A percentile compares a stretch with the other conserved stretches of the same genome.
phyloP scores from a whole-genome alignment of 2,113 vertebrate species.

The Polyodon spathula region DNA sequence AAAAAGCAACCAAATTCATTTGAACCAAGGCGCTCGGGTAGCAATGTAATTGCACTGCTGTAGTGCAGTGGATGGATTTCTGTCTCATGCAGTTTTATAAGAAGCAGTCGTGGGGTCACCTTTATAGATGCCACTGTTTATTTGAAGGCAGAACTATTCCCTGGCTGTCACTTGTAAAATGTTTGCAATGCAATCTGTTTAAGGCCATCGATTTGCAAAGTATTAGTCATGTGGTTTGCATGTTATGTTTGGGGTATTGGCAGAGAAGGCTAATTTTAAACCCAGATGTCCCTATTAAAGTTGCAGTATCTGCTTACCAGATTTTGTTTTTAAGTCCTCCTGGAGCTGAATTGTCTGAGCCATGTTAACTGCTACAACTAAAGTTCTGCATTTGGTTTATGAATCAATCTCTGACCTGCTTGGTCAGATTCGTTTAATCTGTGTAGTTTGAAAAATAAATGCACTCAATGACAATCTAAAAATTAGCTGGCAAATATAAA shows the following conservation, averaged over 20 bases:
- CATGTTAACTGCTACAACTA: constrained; percentile 56
- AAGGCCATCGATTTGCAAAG: constrained; percentile 59
- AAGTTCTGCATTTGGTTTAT: constrained; percentile 40
- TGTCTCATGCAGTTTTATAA: constrained; percentile 68
- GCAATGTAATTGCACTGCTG: constrained; percentile 67
- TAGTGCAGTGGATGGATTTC: constrained; percentile 69
- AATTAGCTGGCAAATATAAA: constrained; percentile 12
- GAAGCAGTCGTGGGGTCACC: constrained; percentile 65
- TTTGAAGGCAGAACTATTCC: constrained; percentile 60
- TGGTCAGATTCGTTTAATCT: constrained; percentile 17
- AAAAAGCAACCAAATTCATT: constrained; percentile 70
- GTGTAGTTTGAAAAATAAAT: constrained; percentile 21
- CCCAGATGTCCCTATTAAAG: constrained; percentile 65
- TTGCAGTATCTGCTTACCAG: constrained; percentile 59
- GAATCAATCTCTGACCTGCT: constrained; percentile 41
- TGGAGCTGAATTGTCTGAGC: constrained; percentile 51
- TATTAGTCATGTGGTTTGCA: constrained; percentile 54
- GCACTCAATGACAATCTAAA: constrained; percentile 20
- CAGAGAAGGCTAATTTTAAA: constrained; percentile 69
- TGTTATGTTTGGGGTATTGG: constrained; percentile 55
- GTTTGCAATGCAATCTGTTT: constrained; percentile 64
- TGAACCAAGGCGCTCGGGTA: constrained; percentile 58
- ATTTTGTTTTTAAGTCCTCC: constrained; percentile 50
- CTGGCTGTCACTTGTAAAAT: constrained; percentile 58
- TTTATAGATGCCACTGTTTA: constrained; percentile 66